Base-by-base conservation (phyloP, 2,888 invertebrate species). In the Biston stratarius region DNA sequence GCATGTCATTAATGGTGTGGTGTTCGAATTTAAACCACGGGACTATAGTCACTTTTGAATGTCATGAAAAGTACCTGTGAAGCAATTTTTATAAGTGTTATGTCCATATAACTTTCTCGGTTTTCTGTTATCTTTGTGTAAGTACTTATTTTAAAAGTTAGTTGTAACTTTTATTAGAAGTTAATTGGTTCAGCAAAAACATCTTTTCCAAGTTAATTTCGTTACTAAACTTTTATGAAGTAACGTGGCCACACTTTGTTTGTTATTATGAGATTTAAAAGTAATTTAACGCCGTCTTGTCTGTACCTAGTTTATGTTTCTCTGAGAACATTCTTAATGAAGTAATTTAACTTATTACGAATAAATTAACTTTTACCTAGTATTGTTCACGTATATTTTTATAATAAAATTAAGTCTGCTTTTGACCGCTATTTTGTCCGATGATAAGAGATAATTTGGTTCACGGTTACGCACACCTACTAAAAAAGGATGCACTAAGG, bases 51-150 rank as follows among this genome's bases (percentile, higher is more conserved):
- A 81, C 79, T 80, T 83, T 87, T 81, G 85, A 87, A 84, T 85
- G 83, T 83, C 77, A 86, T 88, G 86, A 81, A 76, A 81, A 85
- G 77, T 84, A 89, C 82, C 84, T 88, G 87, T 88, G 89, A 83
- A 88, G 87, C 79, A 76, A 84, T 86, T 87, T 79, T 83, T 80
- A 80, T 82, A 69, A 79, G 84, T 88, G 83, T 79, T 84, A 79
- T 73, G 82, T 77, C 78, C 76, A 77, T 80, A 86, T 86, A 82
- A 83, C 82, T 81, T 77, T 69, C 75, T 76, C 70, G 62, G 72
- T 76, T 79, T 24, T 78, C 76, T 80, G 77, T 76, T 73, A 77
- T 79, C 81, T 76, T 67, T 74, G 74, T 79, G 84, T 83, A 79
- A 83, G 85, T 71, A 72, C 63, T 68, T 68, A 42, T 34, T 60